Conservation (phyloP, 2,888 invertebrate species). For the Rosalia funebris region DNA sequence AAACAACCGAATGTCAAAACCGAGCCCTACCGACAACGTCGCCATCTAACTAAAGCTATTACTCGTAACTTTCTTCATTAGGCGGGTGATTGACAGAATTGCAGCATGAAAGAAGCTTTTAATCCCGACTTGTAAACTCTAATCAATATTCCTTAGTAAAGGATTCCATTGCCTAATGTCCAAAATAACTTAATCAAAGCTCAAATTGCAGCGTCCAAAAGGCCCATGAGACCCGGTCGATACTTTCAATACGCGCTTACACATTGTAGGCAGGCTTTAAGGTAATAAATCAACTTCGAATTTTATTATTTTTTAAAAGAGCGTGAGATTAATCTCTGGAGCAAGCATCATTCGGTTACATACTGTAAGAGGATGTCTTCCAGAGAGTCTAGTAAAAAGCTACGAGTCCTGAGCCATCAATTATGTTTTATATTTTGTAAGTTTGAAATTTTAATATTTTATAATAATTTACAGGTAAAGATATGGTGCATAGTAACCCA, state of each 20-base stretch:
- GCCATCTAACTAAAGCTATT: conserved; percentile 14
- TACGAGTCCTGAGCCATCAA: too few species aligned
- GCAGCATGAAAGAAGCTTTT: conserved; percentile 11
- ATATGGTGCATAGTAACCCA: too few species aligned
- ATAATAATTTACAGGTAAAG: too few species aligned
- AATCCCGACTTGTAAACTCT: conserved; percentile 15
- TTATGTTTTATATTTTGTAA: too few species aligned
- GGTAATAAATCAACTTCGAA: conserved; percentile 18
- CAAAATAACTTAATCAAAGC: conserved; percentile 13
- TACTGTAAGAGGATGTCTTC: not conserved
- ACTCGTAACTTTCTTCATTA: conserved; percentile 19
- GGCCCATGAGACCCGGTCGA: not conserved
- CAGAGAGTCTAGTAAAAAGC: too few species aligned
- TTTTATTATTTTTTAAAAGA: conserved; percentile 18
- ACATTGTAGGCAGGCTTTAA: conserved; percentile 4
- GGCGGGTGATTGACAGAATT: conserved; percentile 16
- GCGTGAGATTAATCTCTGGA: conserved; percentile 12
- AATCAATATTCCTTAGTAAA: conserved; percentile 14
- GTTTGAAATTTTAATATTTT: too few species aligned
- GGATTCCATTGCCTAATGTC: not conserved
- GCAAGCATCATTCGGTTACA: not conserved
- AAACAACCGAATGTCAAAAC: too few species aligned
- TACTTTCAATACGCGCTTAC: not conserved
- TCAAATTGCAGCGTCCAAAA: conserved; percentile 1
- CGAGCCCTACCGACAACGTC: not conserved